Evolutionary conservation across 2,113 vertebrate species (phyloP).

Genomic region (Festucalex cinctus): DNA sequence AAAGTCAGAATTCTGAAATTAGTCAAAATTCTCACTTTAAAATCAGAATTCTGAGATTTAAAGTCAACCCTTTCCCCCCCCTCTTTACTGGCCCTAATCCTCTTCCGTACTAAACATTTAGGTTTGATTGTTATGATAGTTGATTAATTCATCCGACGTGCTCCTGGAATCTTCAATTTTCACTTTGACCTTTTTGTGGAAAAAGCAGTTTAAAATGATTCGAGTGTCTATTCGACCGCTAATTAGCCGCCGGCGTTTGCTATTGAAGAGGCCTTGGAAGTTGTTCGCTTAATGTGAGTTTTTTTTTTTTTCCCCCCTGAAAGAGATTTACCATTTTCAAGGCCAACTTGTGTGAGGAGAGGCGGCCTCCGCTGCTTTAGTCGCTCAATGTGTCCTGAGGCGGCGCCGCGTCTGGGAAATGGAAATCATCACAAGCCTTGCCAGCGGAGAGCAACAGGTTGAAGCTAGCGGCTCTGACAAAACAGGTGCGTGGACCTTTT

Average conservation of each 20-base stretch:
- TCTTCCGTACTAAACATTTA: background rate
- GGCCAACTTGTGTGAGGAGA: background rate
- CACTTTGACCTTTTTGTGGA: slow-evolving; percentile 17
- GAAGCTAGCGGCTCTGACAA: background rate
- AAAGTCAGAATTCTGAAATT: too few relatives aligned
- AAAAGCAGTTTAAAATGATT: slow-evolving; percentile 14
- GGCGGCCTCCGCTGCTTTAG: background rate
- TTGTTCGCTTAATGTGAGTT: slow-evolving; percentile 13
- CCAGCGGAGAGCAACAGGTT: slow-evolving; percentile 2
- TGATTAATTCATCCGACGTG: background rate
- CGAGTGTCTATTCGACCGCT: slow-evolving; percentile 2
- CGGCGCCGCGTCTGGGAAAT: slow-evolving; percentile 6
- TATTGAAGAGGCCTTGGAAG: slow-evolving; percentile 6
- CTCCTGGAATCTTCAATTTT: background rate
- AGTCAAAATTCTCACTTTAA: too few relatives aligned
- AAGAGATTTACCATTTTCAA: background rate
- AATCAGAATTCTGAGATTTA: too few relatives aligned
- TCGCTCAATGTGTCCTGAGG: slow-evolving; percentile 17
- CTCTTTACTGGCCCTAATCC: too few relatives aligned
- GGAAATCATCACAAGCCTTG: slow-evolving; percentile 20
- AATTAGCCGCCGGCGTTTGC: slow-evolving; percentile 19
- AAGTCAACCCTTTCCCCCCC: too few relatives aligned
- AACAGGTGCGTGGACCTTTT: background rate
- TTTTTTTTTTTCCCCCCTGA: background rate
- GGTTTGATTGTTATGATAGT: slow-evolving; percentile 8